These are phyloP conservation scores for Heliconius himera DNA, from an alignment of 1,140 invertebrate species.

Conservation along the genomic window DNA sequence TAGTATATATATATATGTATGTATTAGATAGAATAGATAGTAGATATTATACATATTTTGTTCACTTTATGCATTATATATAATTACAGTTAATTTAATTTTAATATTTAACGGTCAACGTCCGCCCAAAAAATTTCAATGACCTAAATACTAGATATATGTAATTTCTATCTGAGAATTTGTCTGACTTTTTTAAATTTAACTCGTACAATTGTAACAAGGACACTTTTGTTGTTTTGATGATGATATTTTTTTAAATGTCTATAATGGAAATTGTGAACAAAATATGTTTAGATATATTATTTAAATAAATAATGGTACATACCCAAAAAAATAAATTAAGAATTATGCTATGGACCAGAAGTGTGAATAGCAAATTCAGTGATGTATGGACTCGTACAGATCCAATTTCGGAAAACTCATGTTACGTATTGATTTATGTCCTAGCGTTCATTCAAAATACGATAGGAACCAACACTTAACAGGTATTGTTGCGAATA, in stretches of 20 bases:
- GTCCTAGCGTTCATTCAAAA: conserved; percentile 38
- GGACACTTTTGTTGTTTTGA: conserved; percentile 15
- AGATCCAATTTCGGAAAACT: conserved; percentile 67
- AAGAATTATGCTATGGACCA: neutral
- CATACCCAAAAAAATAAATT: neutral
- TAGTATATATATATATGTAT: no score
- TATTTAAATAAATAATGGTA: neutral
- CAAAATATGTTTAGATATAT: neutral
- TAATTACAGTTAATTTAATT: conserved; percentile 16
- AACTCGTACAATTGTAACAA: conserved; percentile 36
- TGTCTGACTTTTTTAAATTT: conserved; percentile 33
- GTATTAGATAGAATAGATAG: no score
- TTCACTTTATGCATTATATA: neutral
- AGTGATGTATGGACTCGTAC: conserved; percentile 49
- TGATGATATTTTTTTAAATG: conserved; percentile 8
- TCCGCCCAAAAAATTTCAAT: conserved; percentile 30
- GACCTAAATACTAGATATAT: conserved; percentile 34
- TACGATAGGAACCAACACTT: conserved; percentile 44
- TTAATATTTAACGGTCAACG: conserved; percentile 23
- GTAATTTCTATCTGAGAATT: conserved; percentile 30
- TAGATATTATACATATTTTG: neutral
- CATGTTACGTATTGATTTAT: conserved; percentile 47
- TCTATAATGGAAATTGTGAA: neutral
- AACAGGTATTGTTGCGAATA: conserved; percentile 42
- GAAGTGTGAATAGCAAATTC: neutral